These are phyloP conservation scores for Scarus forsteni DNA, from an alignment of 2,797 vertebrate species.

Conservation along the genomic window DNA sequence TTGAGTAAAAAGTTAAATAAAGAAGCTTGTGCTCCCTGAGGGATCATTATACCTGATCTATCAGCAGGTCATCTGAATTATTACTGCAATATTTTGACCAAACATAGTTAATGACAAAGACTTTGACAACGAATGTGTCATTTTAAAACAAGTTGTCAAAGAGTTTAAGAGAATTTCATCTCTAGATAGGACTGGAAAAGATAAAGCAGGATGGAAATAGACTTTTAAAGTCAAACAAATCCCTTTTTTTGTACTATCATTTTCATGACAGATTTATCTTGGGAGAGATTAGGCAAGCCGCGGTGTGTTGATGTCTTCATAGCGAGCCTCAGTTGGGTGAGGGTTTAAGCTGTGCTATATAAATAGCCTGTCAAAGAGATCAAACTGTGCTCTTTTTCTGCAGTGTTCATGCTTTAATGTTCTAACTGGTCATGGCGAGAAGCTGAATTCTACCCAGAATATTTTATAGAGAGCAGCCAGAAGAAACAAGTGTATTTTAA, in stretches of 20 bases:
- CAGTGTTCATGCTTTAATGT: conserved; percentile 50
- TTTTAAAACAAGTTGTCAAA: conserved; percentile 24
- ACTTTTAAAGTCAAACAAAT: conserved; percentile 42
- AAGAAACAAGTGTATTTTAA: conserved; percentile 12
- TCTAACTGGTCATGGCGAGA: conserved; percentile 41
- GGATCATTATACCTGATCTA: not conserved
- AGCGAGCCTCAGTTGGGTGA: conserved; percentile 43
- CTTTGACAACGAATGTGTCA: not conserved
- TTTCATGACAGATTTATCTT: conserved; percentile 65
- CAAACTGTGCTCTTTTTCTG: conserved; percentile 52
- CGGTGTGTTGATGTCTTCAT: conserved; percentile 63
- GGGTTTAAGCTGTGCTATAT: conserved; percentile 50
- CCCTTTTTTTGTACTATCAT: conserved; percentile 31
- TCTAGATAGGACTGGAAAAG: conserved; percentile 31
- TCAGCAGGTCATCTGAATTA: not conserved
- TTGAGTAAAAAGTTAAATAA: no score
- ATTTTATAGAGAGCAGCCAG: conserved; percentile 20
- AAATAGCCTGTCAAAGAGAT: conserved; percentile 60
- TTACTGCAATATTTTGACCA: not conserved
- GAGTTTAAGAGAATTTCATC: conserved; percentile 31
- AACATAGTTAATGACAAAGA: conserved; percentile 13
- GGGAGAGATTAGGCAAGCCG: conserved; percentile 50
- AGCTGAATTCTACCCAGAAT: conserved; percentile 9
- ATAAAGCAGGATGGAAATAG: conserved; percentile 34
- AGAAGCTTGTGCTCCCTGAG: no score